Conservation (phyloP, 2,797 vertebrate genomes). For the Tangara arthus region DNA sequence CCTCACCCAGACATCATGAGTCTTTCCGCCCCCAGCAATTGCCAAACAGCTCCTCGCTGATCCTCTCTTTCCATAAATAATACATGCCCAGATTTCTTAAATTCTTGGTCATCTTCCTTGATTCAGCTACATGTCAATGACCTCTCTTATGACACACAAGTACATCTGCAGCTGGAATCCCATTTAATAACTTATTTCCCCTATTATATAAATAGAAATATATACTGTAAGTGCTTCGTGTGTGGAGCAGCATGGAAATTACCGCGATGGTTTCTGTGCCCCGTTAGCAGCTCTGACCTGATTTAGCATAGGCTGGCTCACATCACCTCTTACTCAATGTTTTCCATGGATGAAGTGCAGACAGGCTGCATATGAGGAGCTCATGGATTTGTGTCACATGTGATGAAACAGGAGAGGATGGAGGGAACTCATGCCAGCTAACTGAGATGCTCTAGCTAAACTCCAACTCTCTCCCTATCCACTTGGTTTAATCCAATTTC, state of each 20-base stretch:
- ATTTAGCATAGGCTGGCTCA: background rate
- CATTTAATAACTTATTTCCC: background rate
- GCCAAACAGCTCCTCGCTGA: slow-evolving; percentile 34
- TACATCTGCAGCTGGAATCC: background rate
- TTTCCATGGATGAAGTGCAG: background rate
- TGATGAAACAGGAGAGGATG: background rate
- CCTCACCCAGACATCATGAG: slow-evolving; percentile 33
- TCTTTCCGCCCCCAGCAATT: slow-evolving; percentile 31
- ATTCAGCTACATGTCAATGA: slow-evolving; percentile 9
- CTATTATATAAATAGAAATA: background rate
- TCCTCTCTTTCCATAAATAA: slow-evolving; percentile 34
- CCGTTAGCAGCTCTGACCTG: background rate
- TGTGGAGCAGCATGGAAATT: background rate
- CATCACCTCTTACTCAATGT: background rate
- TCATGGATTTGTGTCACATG: background rate
- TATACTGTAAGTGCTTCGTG: background rate
- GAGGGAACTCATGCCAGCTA: background rate
- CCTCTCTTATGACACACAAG: background rate
- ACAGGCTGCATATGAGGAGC: fast-evolving
- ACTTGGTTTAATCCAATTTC: background rate
- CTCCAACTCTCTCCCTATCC: background rate
- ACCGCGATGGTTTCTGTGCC: background rate
- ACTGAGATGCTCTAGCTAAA: background rate
- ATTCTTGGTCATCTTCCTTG: slow-evolving; percentile 20
- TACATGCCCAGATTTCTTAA: background rate